Conservation (phyloP, 2,797 vertebrate species). For the Aulostomus chinensis region DNA sequence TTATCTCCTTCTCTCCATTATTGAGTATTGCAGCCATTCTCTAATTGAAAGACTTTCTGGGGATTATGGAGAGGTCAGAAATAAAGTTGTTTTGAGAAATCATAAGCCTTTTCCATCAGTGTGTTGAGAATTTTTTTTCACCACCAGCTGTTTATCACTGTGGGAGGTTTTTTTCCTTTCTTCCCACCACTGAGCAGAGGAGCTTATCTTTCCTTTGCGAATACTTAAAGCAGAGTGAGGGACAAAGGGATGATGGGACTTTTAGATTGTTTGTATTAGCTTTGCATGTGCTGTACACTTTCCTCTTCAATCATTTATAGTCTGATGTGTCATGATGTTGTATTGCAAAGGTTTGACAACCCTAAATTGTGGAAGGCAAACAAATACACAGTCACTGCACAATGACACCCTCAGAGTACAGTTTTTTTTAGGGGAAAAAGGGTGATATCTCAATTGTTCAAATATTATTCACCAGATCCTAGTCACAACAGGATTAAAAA, state of each 20-base stretch:
- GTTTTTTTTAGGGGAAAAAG: neutral
- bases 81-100: conserved; percentile 73
- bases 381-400: too few relatives aligned
- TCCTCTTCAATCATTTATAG: conserved; percentile 45
- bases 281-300: conserved; percentile 25
- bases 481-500: conserved; percentile 5
- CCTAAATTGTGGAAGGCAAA: conserved; percentile 12
- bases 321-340: conserved; percentile 44
- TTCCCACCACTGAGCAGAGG: conserved; percentile 34
- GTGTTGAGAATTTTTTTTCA: conserved; percentile 53
- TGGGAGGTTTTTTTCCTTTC: conserved; percentile 10
- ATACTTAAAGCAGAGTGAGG: conserved; percentile 46
- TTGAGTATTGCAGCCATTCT: conserved; percentile 64
- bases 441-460: conserved; percentile 49
- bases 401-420: too few relatives aligned
- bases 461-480: conserved; percentile 36
- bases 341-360: conserved; percentile 22
- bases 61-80: conserved; percentile 77
- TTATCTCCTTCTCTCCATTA: conserved; percentile 76
- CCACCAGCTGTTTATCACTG: conserved; percentile 65
- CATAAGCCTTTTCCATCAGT: conserved; percentile 64
- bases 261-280: conserved; percentile 32
- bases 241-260: conserved; percentile 35
- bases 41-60: conserved; percentile 77
- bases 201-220: conserved; percentile 56